Evolutionary conservation across 2,797 vertebrate species (phyloP).

Genomic region (Acanthurus leucopareius): DNA sequence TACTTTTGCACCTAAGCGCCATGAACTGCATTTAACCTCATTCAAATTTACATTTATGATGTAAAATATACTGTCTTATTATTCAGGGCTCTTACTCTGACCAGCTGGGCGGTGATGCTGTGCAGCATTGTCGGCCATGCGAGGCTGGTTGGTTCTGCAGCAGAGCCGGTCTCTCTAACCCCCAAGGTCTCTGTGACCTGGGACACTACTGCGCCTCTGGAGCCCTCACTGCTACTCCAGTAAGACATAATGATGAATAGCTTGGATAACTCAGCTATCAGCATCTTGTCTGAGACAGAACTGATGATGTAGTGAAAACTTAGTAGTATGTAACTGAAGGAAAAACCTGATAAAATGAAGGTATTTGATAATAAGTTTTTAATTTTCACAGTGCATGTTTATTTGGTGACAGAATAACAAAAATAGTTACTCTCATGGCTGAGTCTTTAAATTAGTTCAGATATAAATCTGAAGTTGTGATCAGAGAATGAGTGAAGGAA

Average conservation of each 20-base stretch:
- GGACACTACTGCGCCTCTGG: slow-evolving; percentile 90
- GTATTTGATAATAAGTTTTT: background rate
- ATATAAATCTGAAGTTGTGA: background rate
- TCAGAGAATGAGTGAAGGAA: background rate
- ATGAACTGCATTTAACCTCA: background rate
- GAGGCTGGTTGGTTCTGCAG: slow-evolving; percentile 89
- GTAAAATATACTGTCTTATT: slow-evolving; percentile 12
- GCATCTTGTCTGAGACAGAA: background rate
- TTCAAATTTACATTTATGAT: background rate
- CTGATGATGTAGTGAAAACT: background rate
- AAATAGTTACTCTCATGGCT: background rate
- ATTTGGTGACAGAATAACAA: background rate
- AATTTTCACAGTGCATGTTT: background rate
- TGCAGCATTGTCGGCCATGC: slow-evolving; percentile 87
- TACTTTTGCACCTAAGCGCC: background rate
- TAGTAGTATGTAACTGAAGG: background rate
- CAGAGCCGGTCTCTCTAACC: slow-evolving; percentile 81
- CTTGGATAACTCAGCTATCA: background rate
- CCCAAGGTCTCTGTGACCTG: slow-evolving; percentile 88
- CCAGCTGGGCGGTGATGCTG: slow-evolving; percentile 73
- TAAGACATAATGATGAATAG: slow-evolving; percentile 67
- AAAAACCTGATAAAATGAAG: background rate
- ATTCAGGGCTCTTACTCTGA: slow-evolving; percentile 87
- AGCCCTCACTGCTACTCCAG: slow-evolving; percentile 87
- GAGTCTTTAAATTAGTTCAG: background rate